Conservation (phyloP, 2,888 invertebrate species). For the Xanthorhoe designata region DNA sequence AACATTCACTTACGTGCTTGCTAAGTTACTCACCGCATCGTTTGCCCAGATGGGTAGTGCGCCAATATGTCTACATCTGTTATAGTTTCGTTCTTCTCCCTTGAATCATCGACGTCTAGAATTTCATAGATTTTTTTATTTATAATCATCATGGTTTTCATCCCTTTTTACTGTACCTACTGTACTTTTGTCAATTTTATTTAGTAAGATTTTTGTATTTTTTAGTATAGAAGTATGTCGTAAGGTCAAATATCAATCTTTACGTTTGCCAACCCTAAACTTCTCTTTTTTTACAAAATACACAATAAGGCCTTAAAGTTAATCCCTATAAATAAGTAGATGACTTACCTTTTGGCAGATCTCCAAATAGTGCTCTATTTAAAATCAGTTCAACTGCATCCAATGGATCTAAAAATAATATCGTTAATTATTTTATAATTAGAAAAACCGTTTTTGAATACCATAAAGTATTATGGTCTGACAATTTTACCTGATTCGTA, state of each 20-base stretch:
- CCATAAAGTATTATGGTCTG: too few relatives aligned
- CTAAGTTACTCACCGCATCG: slow-evolving; percentile 49
- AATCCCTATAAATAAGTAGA: background rate
- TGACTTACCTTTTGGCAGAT: slow-evolving; percentile 4
- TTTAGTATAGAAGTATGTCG: too few relatives aligned
- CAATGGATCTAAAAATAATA: slow-evolving; percentile 31
- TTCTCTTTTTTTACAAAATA: too few relatives aligned
- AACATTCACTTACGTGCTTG: background rate
- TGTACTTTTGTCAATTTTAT: too few relatives aligned
- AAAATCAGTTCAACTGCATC: slow-evolving; percentile 14
- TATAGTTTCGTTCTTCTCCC: background rate
- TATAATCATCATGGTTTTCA: too few relatives aligned
- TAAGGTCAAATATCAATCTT: too few relatives aligned
- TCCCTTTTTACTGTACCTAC: too few relatives aligned
- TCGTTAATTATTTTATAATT: background rate
- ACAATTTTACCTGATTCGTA: background rate
- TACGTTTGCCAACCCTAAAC: too few relatives aligned
- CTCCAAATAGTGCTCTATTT: slow-evolving; percentile 34
- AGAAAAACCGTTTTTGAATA: too few relatives aligned
- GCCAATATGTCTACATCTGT: slow-evolving; percentile 17
- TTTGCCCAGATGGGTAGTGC: slow-evolving; percentile 51
- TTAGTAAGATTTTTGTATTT: too few relatives aligned
- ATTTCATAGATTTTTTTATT: background rate
- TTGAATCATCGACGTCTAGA: slow-evolving; percentile 3
- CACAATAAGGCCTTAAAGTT: too few relatives aligned